These are phyloP conservation scores for Leuciscus waleckii DNA, from an alignment of 2,797 vertebrate genomes.

Conservation along the genomic window DNA sequence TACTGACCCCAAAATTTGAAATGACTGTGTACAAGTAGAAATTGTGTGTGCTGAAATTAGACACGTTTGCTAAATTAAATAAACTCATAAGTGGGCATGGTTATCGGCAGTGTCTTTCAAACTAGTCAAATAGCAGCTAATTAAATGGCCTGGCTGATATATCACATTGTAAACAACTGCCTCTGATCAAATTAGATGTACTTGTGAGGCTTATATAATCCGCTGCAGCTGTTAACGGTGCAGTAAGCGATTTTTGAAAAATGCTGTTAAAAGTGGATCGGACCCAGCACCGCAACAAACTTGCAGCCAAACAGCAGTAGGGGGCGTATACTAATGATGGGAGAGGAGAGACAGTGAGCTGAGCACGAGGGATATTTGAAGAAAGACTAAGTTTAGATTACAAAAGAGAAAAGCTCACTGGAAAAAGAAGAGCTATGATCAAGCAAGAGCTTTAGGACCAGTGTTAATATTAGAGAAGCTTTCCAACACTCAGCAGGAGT, in stretches of 20 bases:
- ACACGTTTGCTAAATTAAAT: background rate
- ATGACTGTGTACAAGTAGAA: too few relatives aligned
- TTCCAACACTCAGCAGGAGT: background rate
- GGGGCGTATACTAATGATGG: background rate
- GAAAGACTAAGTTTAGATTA: background rate
- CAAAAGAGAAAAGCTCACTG: background rate
- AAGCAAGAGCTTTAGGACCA: background rate
- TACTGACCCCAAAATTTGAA: background rate
- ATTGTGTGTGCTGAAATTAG: background rate
- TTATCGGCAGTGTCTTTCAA: background rate
- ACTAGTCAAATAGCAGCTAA: background rate
- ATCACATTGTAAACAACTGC: background rate
- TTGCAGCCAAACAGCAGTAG: background rate
- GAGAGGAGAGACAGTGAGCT: background rate
- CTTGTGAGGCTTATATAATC: slow-evolving; percentile 1
- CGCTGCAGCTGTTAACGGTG: background rate
- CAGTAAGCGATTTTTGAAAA: background rate
- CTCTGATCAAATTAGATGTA: background rate
- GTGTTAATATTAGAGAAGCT: background rate
- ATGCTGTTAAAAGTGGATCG: background rate
- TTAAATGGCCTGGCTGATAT: background rate
- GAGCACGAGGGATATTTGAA: background rate
- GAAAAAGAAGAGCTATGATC: background rate
- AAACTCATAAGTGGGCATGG: background rate
- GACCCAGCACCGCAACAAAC: background rate